Base-by-base conservation (phyloP, 2,888 invertebrate species). In the Hofmannophila pseudospretella region DNA sequence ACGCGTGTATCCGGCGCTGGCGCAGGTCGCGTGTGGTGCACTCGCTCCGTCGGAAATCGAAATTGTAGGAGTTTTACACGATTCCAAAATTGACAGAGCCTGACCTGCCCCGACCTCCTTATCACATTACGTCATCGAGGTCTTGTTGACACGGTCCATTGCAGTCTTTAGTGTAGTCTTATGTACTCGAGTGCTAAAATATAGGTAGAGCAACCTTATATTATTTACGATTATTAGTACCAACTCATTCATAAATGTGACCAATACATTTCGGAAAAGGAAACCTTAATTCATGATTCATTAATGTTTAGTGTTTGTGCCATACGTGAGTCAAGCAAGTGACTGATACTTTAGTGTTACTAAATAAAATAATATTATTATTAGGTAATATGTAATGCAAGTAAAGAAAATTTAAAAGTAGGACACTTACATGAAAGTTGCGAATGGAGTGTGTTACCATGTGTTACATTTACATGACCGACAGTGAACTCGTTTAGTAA, bases 1-100 rank as follows among this genome's bases (percentile, higher is more conserved):
- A 86, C 81, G 64, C 81, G 72, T 70, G 80, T 79, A 84, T 82
- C 82, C 84, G 84, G 72, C 78, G 78, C 77, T 63, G 43, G 65
- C 66, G 67, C 69, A 73, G 58, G 67, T 61, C 70, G 64, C 62
- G 72, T 46, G 54, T 54, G 47, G 38, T 50, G 46, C 52, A 48
- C 39, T 46, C 53, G 44, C 54, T 42, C 41, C 36, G 30, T 41
- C 48, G 41, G 1, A 31, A 16, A 13, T 8, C 2, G 19, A 31
- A 5, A 19, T 4, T 12, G n/a, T 30, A 14, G 29, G 4, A 10
- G 7, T n/a, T 27, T 26, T 27, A 27, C 10, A 11, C 28, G 13
- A 28, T 8, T 9, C 16, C 14, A 16, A 30, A 30, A 16, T 16
- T 30, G 14, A 16, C 2, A 16, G 14, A 16, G n/a, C 10, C 7